Evolutionary conservation across 2,888 invertebrate species (phyloP), one percentile per base, ranked within the genome.

Genomic region (Pemphredon lugubris): DNA sequence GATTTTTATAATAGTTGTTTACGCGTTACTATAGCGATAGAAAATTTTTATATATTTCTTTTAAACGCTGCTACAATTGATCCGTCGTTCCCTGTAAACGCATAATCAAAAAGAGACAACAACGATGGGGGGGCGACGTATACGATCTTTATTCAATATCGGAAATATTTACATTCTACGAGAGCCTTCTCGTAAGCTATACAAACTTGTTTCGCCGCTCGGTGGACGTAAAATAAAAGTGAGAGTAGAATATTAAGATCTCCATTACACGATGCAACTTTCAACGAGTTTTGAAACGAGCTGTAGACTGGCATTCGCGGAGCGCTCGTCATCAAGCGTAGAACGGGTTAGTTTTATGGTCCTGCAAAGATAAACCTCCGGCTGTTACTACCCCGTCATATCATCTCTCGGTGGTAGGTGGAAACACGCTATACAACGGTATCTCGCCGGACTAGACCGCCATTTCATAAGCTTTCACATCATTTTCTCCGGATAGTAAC

Each of bases 271-370:
- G 21, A 32, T 32, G 57, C 50, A 73, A 65, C 42, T 69, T 44
- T 3, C 39, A 59, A 57, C 23, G 64, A 54, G 72, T 78, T 80
- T 74, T 76, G 68, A 55, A 72, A 74, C 57, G 64, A 73, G 40
- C 74, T 73, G 57, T 76, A 78, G 76, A 71, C 65, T 50, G 42
- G 20, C 45, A 63, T 54, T 53, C 40, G 18, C 45, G 54, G 39
- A 18, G 26, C 45, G 55, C 64, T 69, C 73, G 66, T 78, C 75
- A 63, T 78, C 74, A 76, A 81, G 54, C 45, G 71, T 72, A 66
- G 72, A 80, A 76, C 79, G 79, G 71, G 81, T 81, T 77, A 81
- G 79, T 81, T 81, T 81, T 81, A 81, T 69, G 75, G 77, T 67
- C 61, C 77, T 73, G 70, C 76, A 75, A 81, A 81, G 81, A 81